These are phyloP conservation scores for Parnassius orleans DNA, from an alignment of 2,888 invertebrate genomes.

Conservation along the genomic window DNA sequence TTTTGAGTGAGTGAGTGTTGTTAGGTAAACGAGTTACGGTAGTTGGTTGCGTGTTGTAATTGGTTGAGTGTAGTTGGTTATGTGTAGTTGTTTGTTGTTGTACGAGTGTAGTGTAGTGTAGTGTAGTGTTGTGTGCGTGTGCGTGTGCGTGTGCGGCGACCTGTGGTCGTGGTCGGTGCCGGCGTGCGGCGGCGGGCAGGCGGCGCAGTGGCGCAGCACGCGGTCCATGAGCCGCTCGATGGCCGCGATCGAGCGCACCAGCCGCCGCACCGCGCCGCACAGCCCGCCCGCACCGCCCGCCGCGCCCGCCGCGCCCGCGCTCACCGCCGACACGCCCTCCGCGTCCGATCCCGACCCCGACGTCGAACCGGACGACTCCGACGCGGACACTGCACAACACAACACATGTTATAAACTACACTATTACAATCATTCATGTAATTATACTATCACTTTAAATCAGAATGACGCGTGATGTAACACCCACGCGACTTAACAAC, in stretches of 20 bases:
- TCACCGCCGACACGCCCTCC: conserved; percentile 34
- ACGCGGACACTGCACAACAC: conserved; percentile 48
- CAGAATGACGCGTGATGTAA: too few species aligned
- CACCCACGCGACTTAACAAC: too few species aligned
- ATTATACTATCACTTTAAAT: too few species aligned
- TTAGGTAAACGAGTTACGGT: too few species aligned
- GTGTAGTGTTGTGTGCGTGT: too few species aligned
- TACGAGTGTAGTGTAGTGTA: too few species aligned
- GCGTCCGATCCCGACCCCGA: conserved; percentile 46
- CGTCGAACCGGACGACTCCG: conserved; percentile 54
- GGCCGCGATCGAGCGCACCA: conserved; percentile 69
- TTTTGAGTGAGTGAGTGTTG: too few species aligned
- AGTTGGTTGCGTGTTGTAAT: too few species aligned
- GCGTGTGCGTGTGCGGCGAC: not conserved
- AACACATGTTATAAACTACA: conserved; percentile 3
- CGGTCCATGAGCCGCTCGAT: conserved; percentile 71
- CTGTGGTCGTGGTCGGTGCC: conserved; percentile 29
- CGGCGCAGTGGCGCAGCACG: conserved; percentile 63
- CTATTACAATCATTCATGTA: too few species aligned
- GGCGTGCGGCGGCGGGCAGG: conserved; percentile 56
- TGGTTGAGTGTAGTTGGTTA: too few species aligned
- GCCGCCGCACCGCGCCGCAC: conserved; percentile 59
- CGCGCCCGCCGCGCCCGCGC: conserved; percentile 43
- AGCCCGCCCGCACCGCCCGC: conserved; percentile 49
- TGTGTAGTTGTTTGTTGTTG: too few species aligned